These are phyloP conservation scores for Dendrocincla tyrannina DNA, from an alignment of 2,797 vertebrate genomes.

Conservation along the genomic window DNA sequence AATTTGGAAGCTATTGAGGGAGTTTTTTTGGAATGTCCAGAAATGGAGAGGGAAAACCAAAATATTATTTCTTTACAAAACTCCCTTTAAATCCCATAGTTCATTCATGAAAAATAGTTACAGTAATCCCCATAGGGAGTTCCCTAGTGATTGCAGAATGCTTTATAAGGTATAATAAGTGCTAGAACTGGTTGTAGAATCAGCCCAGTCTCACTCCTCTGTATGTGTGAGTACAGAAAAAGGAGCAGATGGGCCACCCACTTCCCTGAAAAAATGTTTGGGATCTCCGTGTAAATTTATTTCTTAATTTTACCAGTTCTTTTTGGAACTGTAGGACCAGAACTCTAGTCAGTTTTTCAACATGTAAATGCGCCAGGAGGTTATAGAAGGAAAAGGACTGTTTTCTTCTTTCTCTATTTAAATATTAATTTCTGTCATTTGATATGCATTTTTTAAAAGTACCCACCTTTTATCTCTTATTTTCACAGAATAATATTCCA, in stretches of 20 bases:
- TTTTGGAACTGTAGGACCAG: neutral
- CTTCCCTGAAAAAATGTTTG: neutral
- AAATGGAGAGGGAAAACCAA: neutral
- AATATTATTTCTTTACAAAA: neutral
- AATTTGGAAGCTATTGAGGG: neutral
- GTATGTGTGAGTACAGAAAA: neutral
- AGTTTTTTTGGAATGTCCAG: neutral
- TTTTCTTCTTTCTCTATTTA: neutral
- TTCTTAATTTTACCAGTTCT: neutral
- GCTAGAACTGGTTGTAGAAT: neutral
- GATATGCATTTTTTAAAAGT: neutral
- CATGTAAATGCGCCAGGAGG: neutral
- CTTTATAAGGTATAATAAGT: neutral
- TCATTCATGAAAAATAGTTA: neutral
- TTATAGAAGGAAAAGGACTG: neutral
- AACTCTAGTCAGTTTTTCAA: neutral
- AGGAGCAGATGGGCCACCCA: neutral
- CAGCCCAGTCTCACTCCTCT: neutral
- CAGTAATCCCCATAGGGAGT: neutral
- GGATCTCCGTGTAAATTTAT: neutral
- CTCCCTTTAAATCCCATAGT: neutral
- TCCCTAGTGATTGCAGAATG: neutral
- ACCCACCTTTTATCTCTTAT: neutral
- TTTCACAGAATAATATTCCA: neutral
- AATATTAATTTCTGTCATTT: neutral